Conservation (phyloP, 2,113 vertebrate genomes). For the Halcyon senegalensis region DNA sequence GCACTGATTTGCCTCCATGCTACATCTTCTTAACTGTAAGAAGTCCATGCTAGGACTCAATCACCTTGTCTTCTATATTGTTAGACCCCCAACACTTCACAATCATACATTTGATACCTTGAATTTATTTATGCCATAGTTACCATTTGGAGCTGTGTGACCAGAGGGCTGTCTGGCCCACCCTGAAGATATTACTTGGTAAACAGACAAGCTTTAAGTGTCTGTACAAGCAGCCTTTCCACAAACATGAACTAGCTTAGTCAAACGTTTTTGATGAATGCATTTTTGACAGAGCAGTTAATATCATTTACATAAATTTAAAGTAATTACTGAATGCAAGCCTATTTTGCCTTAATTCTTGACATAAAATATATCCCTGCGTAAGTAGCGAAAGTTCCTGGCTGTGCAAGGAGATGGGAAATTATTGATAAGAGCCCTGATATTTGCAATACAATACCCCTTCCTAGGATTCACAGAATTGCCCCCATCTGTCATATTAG, state of each 20-base stretch:
- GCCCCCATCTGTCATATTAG: not conserved
- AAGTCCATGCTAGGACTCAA: not conserved
- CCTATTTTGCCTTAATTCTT: not conserved
- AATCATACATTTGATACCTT: not conserved
- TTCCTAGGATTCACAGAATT: not conserved
- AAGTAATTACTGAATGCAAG: not conserved
- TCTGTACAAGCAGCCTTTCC: not conserved
- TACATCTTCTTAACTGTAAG: not conserved
- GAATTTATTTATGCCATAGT: not conserved
- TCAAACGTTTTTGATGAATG: rapidly evolving
- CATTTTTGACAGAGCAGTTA: not conserved
- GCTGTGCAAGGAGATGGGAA: not conserved
- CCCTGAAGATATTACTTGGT: not conserved
- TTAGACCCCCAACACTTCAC: not conserved
- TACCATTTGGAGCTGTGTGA: not conserved
- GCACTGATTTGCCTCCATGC: not conserved
- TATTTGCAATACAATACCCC: not conserved
- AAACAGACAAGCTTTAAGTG: not conserved
- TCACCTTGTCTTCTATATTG: rapidly evolving
- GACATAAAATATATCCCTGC: not conserved
- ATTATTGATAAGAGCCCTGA: not conserved
- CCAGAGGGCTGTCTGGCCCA: not conserved
- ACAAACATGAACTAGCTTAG: not conserved
- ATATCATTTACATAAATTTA: not conserved
- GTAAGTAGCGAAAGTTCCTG: not conserved